These are phyloP conservation scores for Chironomus tentans DNA, from an alignment of 2,888 invertebrate genomes.

Conservation along the genomic window DNA sequence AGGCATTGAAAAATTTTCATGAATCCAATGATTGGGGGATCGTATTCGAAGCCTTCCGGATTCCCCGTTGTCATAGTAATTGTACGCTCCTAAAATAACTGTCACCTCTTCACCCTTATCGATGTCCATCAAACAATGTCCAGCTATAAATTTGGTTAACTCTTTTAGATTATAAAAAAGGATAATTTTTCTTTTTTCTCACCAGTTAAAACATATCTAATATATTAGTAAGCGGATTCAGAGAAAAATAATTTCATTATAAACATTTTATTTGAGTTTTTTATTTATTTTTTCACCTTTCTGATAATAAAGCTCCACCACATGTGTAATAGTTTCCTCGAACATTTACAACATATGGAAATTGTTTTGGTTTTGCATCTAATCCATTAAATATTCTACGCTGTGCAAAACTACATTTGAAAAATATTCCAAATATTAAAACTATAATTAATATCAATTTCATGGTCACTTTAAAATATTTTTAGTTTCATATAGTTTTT, in stretches of 20 bases:
- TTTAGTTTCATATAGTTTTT: background rate
- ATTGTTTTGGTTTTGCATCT: background rate
- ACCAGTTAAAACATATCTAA: slow-evolving; percentile 38
- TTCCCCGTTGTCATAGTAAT: slow-evolving; percentile 34
- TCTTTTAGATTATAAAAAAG: background rate
- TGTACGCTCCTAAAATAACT: slow-evolving; percentile 38
- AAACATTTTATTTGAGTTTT: too few species aligned
- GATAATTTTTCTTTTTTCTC: background rate
- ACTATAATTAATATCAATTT: background rate
- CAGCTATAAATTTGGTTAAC: slow-evolving; percentile 31
- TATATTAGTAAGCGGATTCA: background rate
- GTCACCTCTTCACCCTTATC: slow-evolving; percentile 29
- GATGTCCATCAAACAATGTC: slow-evolving; percentile 38
- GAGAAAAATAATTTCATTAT: background rate
- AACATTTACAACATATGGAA: slow-evolving; percentile 2
- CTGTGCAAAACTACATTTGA: background rate
- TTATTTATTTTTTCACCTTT: background rate
- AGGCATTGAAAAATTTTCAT: slow-evolving; percentile 36
- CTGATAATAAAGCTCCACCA: background rate
- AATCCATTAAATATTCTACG: background rate
- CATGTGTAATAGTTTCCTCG: background rate
- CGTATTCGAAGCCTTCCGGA: slow-evolving; percentile 35
- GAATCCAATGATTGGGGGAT: slow-evolving; percentile 37
- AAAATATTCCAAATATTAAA: background rate
- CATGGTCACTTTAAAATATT: background rate